Evolutionary conservation across 2,797 vertebrate species (phyloP), one percentile per base, ranked within the genome.

Genomic region (Trematocara caparti): DNA sequence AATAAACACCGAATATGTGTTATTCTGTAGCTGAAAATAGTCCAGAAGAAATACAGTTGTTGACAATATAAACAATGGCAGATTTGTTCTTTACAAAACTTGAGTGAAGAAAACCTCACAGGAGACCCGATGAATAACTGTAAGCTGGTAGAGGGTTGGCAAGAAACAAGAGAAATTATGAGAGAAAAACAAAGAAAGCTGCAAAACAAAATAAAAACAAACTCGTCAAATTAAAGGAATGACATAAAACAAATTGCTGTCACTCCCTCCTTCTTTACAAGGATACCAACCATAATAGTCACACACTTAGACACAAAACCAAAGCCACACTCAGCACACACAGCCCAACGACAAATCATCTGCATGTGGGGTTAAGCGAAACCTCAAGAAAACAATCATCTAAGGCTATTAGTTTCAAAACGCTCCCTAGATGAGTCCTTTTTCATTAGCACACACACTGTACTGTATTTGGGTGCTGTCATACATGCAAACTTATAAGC

Each of bases 161-260:
- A 7, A n/a, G 15, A 38, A 84, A 75, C 78, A 48, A 50, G 71
- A 75, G 12, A 50, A 13, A 9, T 57, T 45, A 45, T 47, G 43
- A 50, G 40, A 51, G 19, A 27, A 50, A 72, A n/a, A 11, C 21
- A 59, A 66, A 49, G 19, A 48, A 64, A 76, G 10, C 72, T 82
- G 73, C 59, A 80, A 74, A 32, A 6, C 14, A 3, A 72, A 66
- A 15, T 38, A 49, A 74, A 82, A 87, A 59, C 59, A 83, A 90
- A 83, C 81, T 30, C 62, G 48, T 84, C 76, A 86, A 79, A 83
- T 86, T 80, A 85, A 78, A 81, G 14, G 10, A 47, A 82, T 19
- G 15, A 79, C 62, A 84, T 84, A 71, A 83, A 84, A 87, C 78
- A 74, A 15, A 88, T 87, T n/a, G 66, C 8, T 82, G 82, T 73